A percentile compares a stretch with the other conserved stretches of the same genome.
These are phyloP conservation scores for Drosophila kanapiae DNA, from an alignment of 1,140 invertebrate genomes.

Conservation along the genomic window DNA sequence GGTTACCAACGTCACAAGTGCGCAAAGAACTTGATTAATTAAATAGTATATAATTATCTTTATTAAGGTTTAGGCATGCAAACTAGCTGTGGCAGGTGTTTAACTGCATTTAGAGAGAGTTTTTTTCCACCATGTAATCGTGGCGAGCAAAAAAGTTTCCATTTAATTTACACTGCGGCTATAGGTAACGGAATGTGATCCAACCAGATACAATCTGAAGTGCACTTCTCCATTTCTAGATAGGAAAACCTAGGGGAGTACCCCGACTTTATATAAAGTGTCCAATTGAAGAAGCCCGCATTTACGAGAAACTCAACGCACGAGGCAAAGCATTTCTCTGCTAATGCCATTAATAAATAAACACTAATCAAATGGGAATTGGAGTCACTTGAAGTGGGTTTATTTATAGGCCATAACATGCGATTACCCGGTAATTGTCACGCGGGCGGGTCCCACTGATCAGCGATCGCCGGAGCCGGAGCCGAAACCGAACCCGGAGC, in stretches of 20 bases:
- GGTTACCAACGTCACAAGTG: neutral
- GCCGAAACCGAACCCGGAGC: neutral
- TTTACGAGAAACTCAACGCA: neutral
- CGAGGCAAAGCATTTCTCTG: conserved; percentile 7
- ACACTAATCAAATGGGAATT: conserved; percentile 19
- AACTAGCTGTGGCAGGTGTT: conserved; percentile 22
- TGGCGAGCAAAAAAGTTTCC: conserved; percentile 18
- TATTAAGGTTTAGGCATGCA: neutral
- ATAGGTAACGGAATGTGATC: conserved; percentile 24
- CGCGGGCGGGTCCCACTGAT: conserved; percentile 27
- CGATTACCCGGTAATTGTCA: conserved; percentile 36
- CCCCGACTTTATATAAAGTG: neutral
- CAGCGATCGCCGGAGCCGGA: conserved; percentile 9
- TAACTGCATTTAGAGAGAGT: neutral
- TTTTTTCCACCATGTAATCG: conserved; percentile 19
- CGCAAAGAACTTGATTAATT: neutral
- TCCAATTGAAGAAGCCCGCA: conserved; percentile 30
- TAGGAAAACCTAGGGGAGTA: neutral
- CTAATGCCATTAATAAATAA: conserved; percentile 24
- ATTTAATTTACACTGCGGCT: conserved; percentile 6
- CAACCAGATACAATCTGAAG: conserved; percentile 18
- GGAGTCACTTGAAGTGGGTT: conserved; percentile 5
- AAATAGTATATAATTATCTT: neutral
- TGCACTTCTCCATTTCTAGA: conserved; percentile 19
- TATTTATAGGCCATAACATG: conserved; percentile 35